These are phyloP conservation scores for Eciton burchellii DNA, from an alignment of 1,140 invertebrate genomes.

Conservation along the genomic window DNA sequence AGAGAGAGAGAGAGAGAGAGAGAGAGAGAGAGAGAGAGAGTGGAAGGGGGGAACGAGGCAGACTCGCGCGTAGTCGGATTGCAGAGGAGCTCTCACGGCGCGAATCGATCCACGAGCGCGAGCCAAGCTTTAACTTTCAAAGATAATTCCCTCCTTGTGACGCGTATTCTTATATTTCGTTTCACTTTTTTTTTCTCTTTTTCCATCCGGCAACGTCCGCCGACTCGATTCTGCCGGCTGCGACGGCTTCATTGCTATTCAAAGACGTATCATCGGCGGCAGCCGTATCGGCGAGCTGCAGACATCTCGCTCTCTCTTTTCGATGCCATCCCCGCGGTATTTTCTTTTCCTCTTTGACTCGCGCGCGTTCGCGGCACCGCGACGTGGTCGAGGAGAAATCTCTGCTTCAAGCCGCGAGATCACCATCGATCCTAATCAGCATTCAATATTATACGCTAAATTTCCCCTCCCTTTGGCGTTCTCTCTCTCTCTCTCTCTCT, in stretches of 20 bases:
- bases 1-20: background rate
- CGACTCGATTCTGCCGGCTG: slow-evolving; percentile 8
- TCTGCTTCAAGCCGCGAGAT: slow-evolving; percentile 42
- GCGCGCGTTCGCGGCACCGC: background rate
- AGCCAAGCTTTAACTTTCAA: slow-evolving; percentile 59
- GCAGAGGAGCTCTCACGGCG: slow-evolving; percentile 34
- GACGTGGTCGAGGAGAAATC: slow-evolving; percentile 22
- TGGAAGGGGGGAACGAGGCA: too few relatives aligned
- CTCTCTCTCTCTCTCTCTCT: too few relatives aligned
- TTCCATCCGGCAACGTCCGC: slow-evolving; percentile 1
- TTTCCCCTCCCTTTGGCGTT: slow-evolving; percentile 52
- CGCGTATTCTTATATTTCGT: slow-evolving; percentile 48
- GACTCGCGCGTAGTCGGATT: slow-evolving; percentile 48
- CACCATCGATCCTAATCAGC: slow-evolving; percentile 50
- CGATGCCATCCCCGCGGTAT: background rate
- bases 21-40: background rate
- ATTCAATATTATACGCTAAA: slow-evolving; percentile 63
- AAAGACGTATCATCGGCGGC: slow-evolving; percentile 38
- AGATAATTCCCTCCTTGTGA: slow-evolving; percentile 54
- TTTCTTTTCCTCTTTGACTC: background rate
- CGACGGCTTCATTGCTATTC: slow-evolving; percentile 34
- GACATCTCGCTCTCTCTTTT: slow-evolving; percentile 27
- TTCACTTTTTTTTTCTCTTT: slow-evolving; percentile 44
- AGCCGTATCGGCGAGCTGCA: slow-evolving; percentile 25
- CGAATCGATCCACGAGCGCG: slow-evolving; percentile 47